phyloP scores from a whole-genome alignment of 2,113 vertebrate genomes.

The Turnix velox region DNA sequence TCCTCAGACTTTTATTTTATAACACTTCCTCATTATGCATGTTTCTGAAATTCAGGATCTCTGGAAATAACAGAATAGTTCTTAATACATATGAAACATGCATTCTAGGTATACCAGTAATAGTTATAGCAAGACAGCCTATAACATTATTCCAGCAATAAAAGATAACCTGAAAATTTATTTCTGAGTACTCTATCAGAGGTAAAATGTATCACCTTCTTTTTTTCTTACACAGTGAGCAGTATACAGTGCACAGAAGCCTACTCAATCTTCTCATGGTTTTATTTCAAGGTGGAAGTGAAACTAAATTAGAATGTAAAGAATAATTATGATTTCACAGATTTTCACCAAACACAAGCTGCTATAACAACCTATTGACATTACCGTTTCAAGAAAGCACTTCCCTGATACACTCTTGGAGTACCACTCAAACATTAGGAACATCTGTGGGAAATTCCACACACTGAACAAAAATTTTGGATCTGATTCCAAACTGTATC shows the following conservation, averaged over 20 bases:
- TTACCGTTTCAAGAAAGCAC: neutral
- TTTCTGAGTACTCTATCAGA: neutral
- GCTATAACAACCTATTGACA: neutral
- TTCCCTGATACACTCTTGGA: neutral
- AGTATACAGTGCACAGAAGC: neutral
- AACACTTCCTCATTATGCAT: neutral
- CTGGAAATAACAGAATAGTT: neutral
- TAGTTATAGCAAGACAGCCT: neutral
- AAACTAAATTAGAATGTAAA: slow-evolving; percentile 34
- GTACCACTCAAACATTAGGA: neutral
- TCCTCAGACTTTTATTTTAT: slow-evolving; percentile 8
- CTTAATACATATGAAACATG: neutral
- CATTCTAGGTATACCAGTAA: neutral
- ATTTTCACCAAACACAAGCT: neutral
- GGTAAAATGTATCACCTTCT: neutral
- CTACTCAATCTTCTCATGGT: neutral
- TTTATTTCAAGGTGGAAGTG: slow-evolving; percentile 29
- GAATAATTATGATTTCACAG: slow-evolving; percentile 29
- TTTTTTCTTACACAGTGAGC: neutral
- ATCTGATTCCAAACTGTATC: neutral
- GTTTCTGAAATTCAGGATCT: neutral
- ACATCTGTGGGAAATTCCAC: neutral
- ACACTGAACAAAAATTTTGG: neutral
- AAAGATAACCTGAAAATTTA: neutral
- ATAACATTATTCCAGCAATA: neutral